Conservation (phyloP, 35 echinoderm and acorn worm genomes). For the Ptychodera flava region DNA sequence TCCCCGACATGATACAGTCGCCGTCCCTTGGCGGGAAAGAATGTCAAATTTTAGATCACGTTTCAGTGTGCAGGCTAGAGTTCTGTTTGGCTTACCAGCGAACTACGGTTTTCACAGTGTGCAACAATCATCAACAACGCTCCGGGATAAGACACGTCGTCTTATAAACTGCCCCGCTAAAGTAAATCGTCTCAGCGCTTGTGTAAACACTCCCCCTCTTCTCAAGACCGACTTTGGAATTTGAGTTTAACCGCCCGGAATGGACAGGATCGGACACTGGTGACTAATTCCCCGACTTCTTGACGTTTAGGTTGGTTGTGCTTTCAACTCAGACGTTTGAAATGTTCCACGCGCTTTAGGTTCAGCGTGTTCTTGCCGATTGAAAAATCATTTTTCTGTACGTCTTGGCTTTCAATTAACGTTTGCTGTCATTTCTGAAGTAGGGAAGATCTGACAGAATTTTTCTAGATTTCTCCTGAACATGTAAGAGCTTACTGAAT, state of each 20-base stretch:
- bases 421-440: no score
- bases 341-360: no score
- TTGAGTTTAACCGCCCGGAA: neutral
- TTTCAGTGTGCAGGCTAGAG: neutral
- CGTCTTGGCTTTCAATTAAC: no score
- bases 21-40: neutral
- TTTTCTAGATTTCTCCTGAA: no score
- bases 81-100: neutral
- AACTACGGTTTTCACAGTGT: neutral
- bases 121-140: neutral
- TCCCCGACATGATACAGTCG: neutral
- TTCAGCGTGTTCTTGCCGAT: no score
- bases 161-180: neutral
- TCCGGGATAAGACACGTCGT: neutral
- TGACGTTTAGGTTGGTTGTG: no score
- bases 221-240: neutral
- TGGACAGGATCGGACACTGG: neutral
- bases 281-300: neutral
- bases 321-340: no score
- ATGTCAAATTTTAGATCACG: neutral
- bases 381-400: no score
- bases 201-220: neutral
- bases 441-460: no score
- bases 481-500: no score
- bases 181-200: neutral